Conservation (phyloP, 2,888 invertebrate genomes). For the Mongoloraphidia duomilia region DNA sequence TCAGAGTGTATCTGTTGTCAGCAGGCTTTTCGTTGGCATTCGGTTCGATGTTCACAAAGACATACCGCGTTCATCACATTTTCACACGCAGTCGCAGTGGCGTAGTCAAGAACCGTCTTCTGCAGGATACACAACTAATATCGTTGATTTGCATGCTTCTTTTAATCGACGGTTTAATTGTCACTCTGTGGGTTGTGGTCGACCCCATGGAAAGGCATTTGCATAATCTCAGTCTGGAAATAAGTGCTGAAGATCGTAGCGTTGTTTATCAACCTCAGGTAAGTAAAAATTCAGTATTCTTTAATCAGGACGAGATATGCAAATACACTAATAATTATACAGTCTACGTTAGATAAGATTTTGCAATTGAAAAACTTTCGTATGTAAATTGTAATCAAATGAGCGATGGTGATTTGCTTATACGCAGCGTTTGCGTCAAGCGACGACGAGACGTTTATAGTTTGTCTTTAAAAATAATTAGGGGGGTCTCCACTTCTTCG, state of each 20-base stretch:
- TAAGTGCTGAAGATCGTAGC: slow-evolving; percentile 59
- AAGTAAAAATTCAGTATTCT: slow-evolving; percentile 17
- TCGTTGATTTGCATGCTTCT: slow-evolving; percentile 69
- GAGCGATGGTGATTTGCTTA: too few species aligned
- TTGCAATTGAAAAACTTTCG: too few species aligned
- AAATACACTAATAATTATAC: too few species aligned
- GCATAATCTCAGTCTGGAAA: slow-evolving; percentile 67
- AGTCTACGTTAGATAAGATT: too few species aligned
- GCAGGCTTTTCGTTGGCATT: slow-evolving; percentile 85
- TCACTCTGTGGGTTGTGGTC: slow-evolving; percentile 68
- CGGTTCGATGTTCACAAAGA: slow-evolving; percentile 91
- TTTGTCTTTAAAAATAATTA: too few species aligned
- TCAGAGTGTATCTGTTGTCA: slow-evolving; percentile 73
- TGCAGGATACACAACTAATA: slow-evolving; percentile 81
- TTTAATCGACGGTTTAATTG: slow-evolving; percentile 67
- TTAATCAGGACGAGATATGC: background rate
- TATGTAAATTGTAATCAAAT: too few species aligned
- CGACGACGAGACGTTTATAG: too few species aligned
- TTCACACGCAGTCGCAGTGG: slow-evolving; percentile 73
- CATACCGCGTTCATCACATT: slow-evolving; percentile 81
- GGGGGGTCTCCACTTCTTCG: too few species aligned
- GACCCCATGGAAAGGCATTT: slow-evolving; percentile 81
- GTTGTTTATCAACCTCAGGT: slow-evolving; percentile 79
- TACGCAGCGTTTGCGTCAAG: too few species aligned
- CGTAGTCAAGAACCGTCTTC: slow-evolving; percentile 75